Conservation (phyloP, 2,888 invertebrate species). For the Luperina nickerlii region DNA sequence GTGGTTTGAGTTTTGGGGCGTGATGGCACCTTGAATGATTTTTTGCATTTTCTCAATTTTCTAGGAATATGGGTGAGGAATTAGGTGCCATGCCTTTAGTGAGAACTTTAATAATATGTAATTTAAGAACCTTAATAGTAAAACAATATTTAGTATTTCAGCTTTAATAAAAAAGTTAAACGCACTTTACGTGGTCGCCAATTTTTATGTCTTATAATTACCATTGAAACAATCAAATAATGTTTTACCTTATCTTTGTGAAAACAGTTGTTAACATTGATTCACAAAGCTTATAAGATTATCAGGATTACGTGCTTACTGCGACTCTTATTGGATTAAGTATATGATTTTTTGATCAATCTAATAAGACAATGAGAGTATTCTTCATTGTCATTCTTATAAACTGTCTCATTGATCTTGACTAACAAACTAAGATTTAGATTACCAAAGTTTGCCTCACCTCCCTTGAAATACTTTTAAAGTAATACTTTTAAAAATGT, state of each 20-base stretch:
- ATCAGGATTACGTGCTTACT: constrained; percentile 5
- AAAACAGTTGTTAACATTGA: constrained; percentile 27
- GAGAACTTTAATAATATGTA: not conserved
- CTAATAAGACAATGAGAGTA: constrained; percentile 8
- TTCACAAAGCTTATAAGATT: constrained; percentile 11
- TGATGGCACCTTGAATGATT: constrained; percentile 10
- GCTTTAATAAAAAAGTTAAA: not conserved
- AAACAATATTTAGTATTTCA: not conserved
- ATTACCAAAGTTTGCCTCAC: not conserved
- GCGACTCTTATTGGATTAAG: not conserved
- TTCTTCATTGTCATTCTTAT: not conserved
- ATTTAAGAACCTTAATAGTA: not conserved
- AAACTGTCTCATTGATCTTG: not conserved
- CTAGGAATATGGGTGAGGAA: not conserved
- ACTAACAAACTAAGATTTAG: not conserved
- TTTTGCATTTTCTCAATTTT: not conserved
- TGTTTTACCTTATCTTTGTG: not conserved
- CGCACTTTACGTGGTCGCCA: not conserved
- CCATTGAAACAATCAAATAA: not conserved
- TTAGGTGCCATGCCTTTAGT: not conserved
- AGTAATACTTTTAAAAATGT: not conserved
- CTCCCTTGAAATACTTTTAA: not conserved
- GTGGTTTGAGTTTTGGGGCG: constrained; percentile 39
- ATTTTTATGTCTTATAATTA: not conserved
- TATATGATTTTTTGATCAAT: not conserved